These are phyloP conservation scores for Esperia sulphurella DNA, from an alignment of 2,888 invertebrate species.

Conservation along the genomic window DNA sequence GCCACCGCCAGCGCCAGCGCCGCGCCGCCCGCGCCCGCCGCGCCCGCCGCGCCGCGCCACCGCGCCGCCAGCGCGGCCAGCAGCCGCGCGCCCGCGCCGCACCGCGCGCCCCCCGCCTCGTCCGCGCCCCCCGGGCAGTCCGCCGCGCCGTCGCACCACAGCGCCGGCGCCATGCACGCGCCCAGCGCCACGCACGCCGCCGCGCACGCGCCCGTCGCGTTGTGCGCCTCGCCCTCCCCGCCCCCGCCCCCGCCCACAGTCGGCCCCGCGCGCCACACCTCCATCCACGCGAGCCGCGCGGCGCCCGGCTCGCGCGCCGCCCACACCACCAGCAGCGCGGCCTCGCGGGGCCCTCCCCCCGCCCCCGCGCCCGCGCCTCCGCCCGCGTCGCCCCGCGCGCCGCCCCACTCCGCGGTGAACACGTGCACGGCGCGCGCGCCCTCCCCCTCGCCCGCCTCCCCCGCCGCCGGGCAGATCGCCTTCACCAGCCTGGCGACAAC, in stretches of 20 bases:
- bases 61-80: conserved; percentile 67
- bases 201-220: conserved; percentile 47
- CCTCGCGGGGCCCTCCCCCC: conserved; percentile 74
- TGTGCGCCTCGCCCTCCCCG: conserved; percentile 43
- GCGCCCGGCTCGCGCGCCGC: conserved; percentile 90
- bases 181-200: conserved; percentile 84
- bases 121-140: conserved; percentile 86
- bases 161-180: conserved; percentile 76
- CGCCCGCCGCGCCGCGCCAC: conserved; percentile 46
- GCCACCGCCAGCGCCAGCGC: conserved; percentile 67
- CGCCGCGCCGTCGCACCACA: conserved; percentile 57
- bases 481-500: conserved; percentile 72
- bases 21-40: conserved; percentile 57
- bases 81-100: conserved; percentile 67
- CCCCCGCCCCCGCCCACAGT: conserved; percentile 17
- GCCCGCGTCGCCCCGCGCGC: conserved; percentile 54
- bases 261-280: conserved; percentile 20
- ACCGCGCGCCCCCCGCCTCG: conserved; percentile 81
- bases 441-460: conserved; percentile 72
- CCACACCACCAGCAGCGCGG: conserved; percentile 90
- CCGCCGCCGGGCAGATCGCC: conserved; percentile 83
- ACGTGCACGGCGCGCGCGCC: conserved; percentile 84
- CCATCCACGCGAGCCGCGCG: conserved; percentile 88
- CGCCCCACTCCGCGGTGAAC: conserved; percentile 87
- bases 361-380: conserved; percentile 81